Conservation (phyloP, 2,888 invertebrate species). For the Steinernema scapterisci region DNA sequence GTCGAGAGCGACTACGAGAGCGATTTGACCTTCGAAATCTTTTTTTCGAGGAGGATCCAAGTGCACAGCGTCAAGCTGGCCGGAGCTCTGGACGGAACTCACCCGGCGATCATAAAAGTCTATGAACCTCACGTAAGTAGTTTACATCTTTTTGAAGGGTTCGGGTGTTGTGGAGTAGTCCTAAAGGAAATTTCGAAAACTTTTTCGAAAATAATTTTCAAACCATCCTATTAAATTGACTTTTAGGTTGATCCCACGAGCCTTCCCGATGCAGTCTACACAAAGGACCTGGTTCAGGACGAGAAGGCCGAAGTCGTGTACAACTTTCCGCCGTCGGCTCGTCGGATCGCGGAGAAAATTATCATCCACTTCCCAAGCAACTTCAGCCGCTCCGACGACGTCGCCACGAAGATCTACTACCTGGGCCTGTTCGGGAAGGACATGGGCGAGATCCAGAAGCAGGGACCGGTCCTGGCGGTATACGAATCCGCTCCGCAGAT, state of each 20-base stretch:
- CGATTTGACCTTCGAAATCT: constrained; percentile 92
- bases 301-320: constrained; percentile 57
- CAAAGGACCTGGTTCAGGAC: constrained; percentile 54
- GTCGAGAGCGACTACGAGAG: constrained; percentile 95
- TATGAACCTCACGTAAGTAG: too few species aligned
- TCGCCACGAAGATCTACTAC: constrained; percentile 77
- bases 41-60: constrained; percentile 93
- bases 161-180: too few species aligned
- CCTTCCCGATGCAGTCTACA: too few species aligned
- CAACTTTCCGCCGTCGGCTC: constrained; percentile 77
- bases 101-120: too few species aligned
- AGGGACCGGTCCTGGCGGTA: constrained; percentile 62
- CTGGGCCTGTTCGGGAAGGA: constrained; percentile 78
- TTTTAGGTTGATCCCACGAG: too few species aligned
- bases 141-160: too few species aligned
- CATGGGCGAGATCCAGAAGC: constrained; percentile 78
- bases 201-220: too few species aligned
- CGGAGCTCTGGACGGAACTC: constrained; percentile 82
- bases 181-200: too few species aligned
- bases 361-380: constrained; percentile 87
- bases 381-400: constrained; percentile 74
- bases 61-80: constrained; percentile 88
- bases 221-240: too few species aligned
- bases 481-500: constrained; percentile 64
- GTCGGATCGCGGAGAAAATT: constrained; percentile 85